Evolutionary conservation across 2,797 vertebrate species (phyloP), one percentile per base, ranked within the genome.

Genomic region (Phrynocephalus guinanensis): DNA sequence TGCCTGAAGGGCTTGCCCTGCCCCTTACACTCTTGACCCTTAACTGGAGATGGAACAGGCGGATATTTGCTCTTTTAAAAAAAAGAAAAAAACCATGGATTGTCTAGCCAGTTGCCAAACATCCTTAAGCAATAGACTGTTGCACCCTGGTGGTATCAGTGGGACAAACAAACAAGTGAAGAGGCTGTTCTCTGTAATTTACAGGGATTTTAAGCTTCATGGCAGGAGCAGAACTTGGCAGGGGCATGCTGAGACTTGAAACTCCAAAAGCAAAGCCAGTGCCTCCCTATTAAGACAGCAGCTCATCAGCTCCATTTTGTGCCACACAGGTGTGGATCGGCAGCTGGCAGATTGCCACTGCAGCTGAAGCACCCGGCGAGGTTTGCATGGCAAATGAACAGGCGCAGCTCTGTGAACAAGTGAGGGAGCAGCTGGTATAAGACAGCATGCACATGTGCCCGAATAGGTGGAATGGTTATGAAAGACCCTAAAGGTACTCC

Each of bases 271-370:
- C 63, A 60, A 87, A 83, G 75, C n/a, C 56, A 18, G 26, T 5
- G 16, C 75, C 56, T 79, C 80, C 88, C 73, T 86, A 38, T 86
- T 38, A 79, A 52, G 76, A 44, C n/a, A 67, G 68, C 67, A 83
- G 85, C 67, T 83, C 8, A 33, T 33, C 38, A 73, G 73, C 52
- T 72, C 88, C 85, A 79, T 86, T 89, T 83, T 86, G 67, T 86
- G 80, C 80, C 84, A 83, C 75, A 38, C 83, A 75, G 80, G 85
- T 79, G 80, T 38, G 80, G 44, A 44, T 73, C 22, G 68, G 16
- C 81, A 28, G 24, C 9, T 79, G 82, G 82, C 76, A 84, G 11
- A 18, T 3, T 30, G 87, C 52, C 56, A 33, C 24, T 1, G 28
- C 56, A 73, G 44, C 13, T 18, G 33, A 86, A 20, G 38, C 33